Base-by-base conservation (phyloP, 1,140 invertebrate genomes). In the Acromyrmex echinatior region DNA sequence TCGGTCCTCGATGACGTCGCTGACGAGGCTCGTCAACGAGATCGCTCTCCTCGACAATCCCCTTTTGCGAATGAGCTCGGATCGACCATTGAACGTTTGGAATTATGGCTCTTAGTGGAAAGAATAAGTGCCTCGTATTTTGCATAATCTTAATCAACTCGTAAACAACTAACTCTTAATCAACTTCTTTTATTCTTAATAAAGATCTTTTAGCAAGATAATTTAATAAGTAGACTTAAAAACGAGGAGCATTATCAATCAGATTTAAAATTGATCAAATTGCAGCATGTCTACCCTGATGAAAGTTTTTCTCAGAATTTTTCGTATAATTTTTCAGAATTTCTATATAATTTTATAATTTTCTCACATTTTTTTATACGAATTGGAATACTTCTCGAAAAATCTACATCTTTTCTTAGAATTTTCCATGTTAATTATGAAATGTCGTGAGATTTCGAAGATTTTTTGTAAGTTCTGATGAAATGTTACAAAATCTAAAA, bases 11-110 rank as follows among this genome's bases (percentile, higher is more conserved):
- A 62, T 63, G 71, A 73, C 66, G 39, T 71, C n/a, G 80, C 70
- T 84, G 80, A 84, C 56, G 80, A 84, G 80, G 6, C 70, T 84
- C 70, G 70, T 84, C 80, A 84, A 84, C 82, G 51, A 25, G 21
- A 66, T 68, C 58, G 74, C 49, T 68, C 70, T 21, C 12, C 53
- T 45, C 18, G 31, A 49, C 31, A 4, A 65, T 31, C 45, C 62
- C 31, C 53, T 39, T 58, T 18, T 77, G 80, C 39, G 68, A 86
- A 58, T 53, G n/a, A 18, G 31, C 31, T 58, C 25, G 18, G 25
- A 28, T 31, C 39, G 80, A 14, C 12, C 56, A 18, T 35, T 58
- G 39, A 82, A 62, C 56, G 53, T 21, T 25, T 25, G 14, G 56
- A 63, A 31, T 51, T 62, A 63, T 39, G 39, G 0, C 60, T 16